phyloP scores from a whole-genome alignment of 2,797 vertebrate species.

The Trachops cirrhosus region DNA sequence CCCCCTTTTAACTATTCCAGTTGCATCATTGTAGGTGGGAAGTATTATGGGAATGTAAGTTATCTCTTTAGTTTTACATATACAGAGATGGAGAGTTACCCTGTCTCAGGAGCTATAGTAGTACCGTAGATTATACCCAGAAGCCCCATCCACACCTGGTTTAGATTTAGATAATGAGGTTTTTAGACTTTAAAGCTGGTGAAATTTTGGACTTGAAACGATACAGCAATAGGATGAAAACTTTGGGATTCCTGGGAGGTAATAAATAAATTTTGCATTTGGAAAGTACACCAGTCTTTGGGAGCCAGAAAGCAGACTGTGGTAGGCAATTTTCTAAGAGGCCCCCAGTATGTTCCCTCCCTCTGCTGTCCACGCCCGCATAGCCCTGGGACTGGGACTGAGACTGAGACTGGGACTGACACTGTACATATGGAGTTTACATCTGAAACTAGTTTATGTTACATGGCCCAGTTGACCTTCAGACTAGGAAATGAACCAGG shows the following conservation, averaged over 20 bases:
- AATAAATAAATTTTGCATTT: background rate
- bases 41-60: background rate
- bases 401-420: too few relatives aligned
- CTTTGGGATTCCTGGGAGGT: background rate
- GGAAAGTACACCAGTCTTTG: background rate
- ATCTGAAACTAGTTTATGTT: background rate
- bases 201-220: background rate
- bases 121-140: background rate
- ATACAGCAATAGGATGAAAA: background rate
- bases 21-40: background rate
- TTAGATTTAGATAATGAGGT: background rate
- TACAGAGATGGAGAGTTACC: background rate
- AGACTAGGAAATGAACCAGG: background rate
- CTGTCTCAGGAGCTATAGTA: background rate
- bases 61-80: background rate
- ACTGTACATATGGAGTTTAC: background rate
- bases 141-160: background rate
- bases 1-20: background rate
- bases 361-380: background rate
- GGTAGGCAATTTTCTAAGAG: background rate
- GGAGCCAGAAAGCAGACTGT: background rate
- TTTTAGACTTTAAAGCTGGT: background rate
- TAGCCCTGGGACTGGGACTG: too few relatives aligned
- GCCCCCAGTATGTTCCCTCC: rapidly evolving
- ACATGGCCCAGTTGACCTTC: background rate